phyloP scores from a whole-genome alignment of 2,888 invertebrate genomes.

The Vesta saturnalis region DNA sequence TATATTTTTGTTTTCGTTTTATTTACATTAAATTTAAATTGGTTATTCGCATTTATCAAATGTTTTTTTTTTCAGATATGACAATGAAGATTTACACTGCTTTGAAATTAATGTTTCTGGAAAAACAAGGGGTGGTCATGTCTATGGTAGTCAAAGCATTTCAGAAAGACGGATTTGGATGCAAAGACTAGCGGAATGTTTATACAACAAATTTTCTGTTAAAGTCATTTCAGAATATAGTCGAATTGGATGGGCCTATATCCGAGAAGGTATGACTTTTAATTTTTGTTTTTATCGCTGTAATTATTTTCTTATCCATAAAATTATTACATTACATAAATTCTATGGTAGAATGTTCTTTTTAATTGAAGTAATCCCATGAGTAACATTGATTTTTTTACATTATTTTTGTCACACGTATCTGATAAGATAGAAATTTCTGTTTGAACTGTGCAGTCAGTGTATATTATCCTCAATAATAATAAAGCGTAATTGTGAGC shows the following conservation, averaged over 20 bases:
- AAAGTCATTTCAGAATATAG: conserved; percentile 77
- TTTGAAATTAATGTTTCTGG: conserved; percentile 69
- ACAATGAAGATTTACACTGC: conserved; percentile 70
- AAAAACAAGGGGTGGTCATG: conserved; percentile 65
- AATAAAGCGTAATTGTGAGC: no score
- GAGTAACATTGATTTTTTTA: no score
- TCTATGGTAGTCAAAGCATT: conserved; percentile 67
- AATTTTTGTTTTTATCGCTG: not conserved
- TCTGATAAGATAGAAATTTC: no score
- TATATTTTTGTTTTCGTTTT: no score
- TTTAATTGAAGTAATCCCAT: not conserved
- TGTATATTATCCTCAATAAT: no score
- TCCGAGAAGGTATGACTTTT: conserved; percentile 68
- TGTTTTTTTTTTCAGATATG: conserved; percentile 54
- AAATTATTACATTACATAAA: no score
- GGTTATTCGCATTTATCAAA: not conserved
- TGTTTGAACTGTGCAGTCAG: no score
- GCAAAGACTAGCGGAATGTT: conserved; percentile 79
- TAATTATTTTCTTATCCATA: not conserved
- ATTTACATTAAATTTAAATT: not conserved
- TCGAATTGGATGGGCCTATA: conserved; percentile 83
- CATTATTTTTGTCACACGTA: no score
- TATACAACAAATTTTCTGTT: conserved; percentile 74
- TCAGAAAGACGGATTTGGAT: conserved; percentile 76
- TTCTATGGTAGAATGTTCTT: not conserved